phyloP scores from a whole-genome alignment of 2,113 vertebrate species.

The Nansenia antarctica region DNA sequence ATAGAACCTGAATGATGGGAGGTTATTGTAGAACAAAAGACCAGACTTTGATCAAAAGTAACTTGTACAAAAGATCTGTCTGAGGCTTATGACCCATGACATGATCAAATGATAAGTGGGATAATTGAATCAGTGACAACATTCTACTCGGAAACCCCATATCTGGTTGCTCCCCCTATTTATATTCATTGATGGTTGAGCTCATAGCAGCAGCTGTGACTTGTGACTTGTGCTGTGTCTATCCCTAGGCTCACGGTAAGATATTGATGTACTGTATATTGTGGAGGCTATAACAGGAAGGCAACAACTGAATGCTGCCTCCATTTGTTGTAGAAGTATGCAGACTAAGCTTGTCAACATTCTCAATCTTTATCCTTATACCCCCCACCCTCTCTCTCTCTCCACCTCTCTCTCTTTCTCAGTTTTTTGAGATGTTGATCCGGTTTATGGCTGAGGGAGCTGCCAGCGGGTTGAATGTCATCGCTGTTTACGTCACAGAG shows the following conservation, averaged over 20 bases:
- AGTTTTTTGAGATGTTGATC: constrained; percentile 71
- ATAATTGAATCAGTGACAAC: constrained; percentile 3
- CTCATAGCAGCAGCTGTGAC: neutral
- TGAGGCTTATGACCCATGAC: neutral
- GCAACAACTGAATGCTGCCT: constrained; percentile 24
- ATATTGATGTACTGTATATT: neutral
- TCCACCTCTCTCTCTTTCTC: neutral
- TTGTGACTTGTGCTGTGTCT: neutral
- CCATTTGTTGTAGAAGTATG: constrained; percentile 19
- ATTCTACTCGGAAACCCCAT: neutral
- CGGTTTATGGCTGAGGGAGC: constrained; percentile 74
- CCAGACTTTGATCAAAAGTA: neutral
- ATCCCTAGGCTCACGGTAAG: neutral
- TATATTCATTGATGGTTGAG: neutral
- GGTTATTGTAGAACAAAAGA: neutral
- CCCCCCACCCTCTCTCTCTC: neutral
- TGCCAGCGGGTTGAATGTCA: constrained; percentile 77
- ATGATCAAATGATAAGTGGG: neutral
- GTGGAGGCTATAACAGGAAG: neutral
- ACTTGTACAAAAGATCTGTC: neutral
- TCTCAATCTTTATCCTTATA: no score
- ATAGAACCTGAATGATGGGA: neutral
- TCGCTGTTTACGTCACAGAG: constrained; percentile 74
- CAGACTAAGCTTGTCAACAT: neutral
- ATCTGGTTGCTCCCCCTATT: neutral